Conservation (phyloP, 2,888 invertebrate species). For the Drosophila fulvimacula region DNA sequence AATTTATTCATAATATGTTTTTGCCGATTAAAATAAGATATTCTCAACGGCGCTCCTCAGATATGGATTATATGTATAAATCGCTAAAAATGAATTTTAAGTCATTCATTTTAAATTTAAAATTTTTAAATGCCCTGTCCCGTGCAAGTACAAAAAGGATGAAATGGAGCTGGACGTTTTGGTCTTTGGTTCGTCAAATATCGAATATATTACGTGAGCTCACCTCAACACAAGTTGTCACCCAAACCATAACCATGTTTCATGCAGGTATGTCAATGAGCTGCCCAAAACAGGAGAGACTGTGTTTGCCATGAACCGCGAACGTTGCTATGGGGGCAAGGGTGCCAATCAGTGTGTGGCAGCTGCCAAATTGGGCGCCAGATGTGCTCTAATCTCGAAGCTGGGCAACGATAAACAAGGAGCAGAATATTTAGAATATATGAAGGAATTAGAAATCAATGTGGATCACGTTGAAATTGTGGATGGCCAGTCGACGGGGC, state of each 20-base stretch:
- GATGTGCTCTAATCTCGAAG: constrained; percentile 92
- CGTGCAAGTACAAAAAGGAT: neutral
- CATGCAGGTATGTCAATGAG: constrained; percentile 90
- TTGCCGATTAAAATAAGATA: too few relatives aligned
- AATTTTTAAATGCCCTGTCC: constrained; percentile 1
- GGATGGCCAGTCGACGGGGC: constrained; percentile 88
- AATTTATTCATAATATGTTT: neutral
- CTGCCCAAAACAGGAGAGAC: constrained; percentile 95
- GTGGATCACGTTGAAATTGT: constrained; percentile 84
- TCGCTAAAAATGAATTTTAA: constrained; percentile 3
- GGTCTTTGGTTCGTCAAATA: constrained; percentile 93
- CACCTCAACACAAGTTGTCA: neutral
- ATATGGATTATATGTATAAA: neutral
- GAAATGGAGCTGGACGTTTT: constrained; percentile 84
- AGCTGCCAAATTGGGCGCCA: constrained; percentile 93
- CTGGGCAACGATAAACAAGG: constrained; percentile 95
- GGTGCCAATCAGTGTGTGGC: constrained; percentile 98
- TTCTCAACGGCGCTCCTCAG: neutral
- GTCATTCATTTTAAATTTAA: constrained; percentile 23
- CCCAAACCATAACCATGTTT: neutral
- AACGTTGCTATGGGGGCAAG: constrained; percentile 96
- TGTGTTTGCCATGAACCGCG: constrained; percentile 91
- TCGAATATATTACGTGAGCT: constrained; percentile 92
- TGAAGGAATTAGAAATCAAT: constrained; percentile 88
- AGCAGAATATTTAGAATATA: constrained; percentile 89